Percentiles rank a stretch among this genome's conserved stretches.
Evolutionary conservation across 2,113 vertebrate species (phyloP).

Genomic region (Taurulus bubalis): DNA sequence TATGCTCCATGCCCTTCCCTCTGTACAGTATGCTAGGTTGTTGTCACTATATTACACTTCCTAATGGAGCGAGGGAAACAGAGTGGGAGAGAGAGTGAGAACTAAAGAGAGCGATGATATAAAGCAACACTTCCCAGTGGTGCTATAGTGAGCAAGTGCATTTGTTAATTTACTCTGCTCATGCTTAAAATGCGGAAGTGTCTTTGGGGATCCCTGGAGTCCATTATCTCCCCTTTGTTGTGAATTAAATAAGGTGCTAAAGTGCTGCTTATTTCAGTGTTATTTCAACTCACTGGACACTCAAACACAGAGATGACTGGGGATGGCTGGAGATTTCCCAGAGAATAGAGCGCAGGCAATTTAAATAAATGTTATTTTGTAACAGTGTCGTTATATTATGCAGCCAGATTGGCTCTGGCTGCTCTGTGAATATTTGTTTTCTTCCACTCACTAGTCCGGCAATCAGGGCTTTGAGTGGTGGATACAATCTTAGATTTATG

Average conservation of each 20-base stretch:
- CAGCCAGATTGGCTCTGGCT: conserved; percentile 25
- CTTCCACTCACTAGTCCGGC: conserved; percentile 1
- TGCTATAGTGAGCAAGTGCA: conserved; percentile 73
- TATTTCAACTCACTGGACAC: conserved; percentile 86
- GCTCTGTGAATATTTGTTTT: conserved; percentile 1
- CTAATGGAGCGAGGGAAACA: conserved; percentile 42
- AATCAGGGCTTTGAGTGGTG: conserved; percentile 1
- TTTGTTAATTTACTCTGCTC: conserved; percentile 85
- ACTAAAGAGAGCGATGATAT: conserved; percentile 71
- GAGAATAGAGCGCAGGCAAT: conserved; percentile 60
- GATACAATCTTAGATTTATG: conserved; percentile 4
- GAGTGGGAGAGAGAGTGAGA: conserved; percentile 44
- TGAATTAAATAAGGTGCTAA: conserved; percentile 88
- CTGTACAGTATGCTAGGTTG: conserved; percentile 44
- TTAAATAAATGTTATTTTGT: conserved; percentile 59
- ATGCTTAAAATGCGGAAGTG: conserved; percentile 82
- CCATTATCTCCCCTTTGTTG: conserved; percentile 88
- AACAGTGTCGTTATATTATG: conserved; percentile 32
- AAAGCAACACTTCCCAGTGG: conserved; percentile 75
- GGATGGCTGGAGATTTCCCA: conserved; percentile 69
- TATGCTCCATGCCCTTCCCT: conserved; percentile 57
- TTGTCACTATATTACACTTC: conserved; percentile 65
- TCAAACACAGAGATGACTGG: conserved; percentile 75
- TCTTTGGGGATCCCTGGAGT: conserved; percentile 83
- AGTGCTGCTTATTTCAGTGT: conserved; percentile 85